Conservation (phyloP, 2,797 vertebrate species). For the Coracias cyanogaster region DNA sequence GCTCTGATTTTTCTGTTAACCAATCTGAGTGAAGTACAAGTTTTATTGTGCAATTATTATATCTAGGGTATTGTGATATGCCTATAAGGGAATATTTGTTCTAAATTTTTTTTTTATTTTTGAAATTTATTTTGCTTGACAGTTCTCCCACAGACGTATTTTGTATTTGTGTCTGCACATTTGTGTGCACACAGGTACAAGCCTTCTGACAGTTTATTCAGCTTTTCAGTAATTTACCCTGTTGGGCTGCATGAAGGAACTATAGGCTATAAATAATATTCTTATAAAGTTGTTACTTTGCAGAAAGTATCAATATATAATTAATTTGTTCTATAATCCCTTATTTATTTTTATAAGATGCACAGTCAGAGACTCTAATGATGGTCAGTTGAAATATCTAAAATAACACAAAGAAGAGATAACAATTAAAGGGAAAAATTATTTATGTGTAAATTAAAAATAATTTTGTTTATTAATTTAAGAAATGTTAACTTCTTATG, state of each 20-base stretch:
- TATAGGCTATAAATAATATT: not conserved
- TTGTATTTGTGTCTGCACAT: not conserved
- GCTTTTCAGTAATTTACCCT: not conserved
- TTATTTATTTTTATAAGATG: not conserved
- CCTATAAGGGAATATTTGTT: not conserved
- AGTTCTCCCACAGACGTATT: not conserved
- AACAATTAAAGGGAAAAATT: not conserved
- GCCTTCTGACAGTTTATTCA: not conserved
- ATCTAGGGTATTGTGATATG: not conserved
- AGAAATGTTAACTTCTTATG: not conserved
- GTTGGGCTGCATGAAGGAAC: not conserved
- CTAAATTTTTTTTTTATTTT: not conserved
- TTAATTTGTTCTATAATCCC: not conserved
- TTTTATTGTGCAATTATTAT: not conserved
- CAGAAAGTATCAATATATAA: not conserved
- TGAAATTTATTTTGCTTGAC: not conserved
- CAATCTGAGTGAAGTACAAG: rapidly evolving
- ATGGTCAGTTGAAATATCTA: not conserved
- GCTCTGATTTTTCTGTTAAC: not conserved
- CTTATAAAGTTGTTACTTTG: not conserved
- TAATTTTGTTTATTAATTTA: not conserved
- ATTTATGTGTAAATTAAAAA: not conserved
- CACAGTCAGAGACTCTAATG: not conserved
- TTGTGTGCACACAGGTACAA: not conserved
- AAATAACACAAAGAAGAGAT: not conserved